These are phyloP conservation scores for Trichacis sp. DNA, from an alignment of 2,888 invertebrate species.

Conservation along the genomic window DNA sequence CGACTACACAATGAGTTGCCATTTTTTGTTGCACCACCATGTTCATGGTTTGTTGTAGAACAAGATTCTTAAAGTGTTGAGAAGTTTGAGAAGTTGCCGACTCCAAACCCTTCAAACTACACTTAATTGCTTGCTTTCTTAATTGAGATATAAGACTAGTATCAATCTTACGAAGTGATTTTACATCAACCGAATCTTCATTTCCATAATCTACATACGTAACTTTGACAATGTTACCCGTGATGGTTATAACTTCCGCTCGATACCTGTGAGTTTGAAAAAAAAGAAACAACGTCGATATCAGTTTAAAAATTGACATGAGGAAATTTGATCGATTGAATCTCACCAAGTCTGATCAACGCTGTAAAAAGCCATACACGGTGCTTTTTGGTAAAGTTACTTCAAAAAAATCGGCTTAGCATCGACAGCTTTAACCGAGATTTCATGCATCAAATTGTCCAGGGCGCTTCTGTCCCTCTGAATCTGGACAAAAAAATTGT, in stretches of 20 bases:
- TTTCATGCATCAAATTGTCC: conserved; percentile 77
- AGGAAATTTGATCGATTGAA: background rate
- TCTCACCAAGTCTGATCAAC: conserved; percentile 83
- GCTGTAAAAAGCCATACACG: conserved; percentile 85
- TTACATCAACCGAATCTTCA: conserved; percentile 79
- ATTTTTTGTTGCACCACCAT: conserved; percentile 73
- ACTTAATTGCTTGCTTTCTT: conserved; percentile 82
- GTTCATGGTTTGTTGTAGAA: conserved; percentile 75
- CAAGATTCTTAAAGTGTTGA: conserved; percentile 77
- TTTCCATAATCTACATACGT: conserved; percentile 97
- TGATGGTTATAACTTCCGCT: conserved; percentile 79
- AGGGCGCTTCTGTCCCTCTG: conserved; percentile 74
- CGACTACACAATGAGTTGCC: conserved; percentile 73
- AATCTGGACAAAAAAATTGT: conserved; percentile 81
- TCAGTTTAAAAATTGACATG: no score
- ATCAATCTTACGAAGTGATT: conserved; percentile 75
- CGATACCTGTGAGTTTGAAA: no score
- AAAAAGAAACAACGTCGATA: no score
- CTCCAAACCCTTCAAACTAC: conserved; percentile 78
- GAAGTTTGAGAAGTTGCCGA: conserved; percentile 73
- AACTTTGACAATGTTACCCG: conserved; percentile 75
- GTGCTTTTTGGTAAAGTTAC: conserved; percentile 72
- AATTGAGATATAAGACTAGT: conserved; percentile 74
- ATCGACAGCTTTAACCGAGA: conserved; percentile 54
- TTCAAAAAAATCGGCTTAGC: no score